A percentile compares a stretch with the other conserved stretches of the same genome.
These are phyloP conservation scores for Coreius guichenoti DNA, from an alignment of 2,797 vertebrate genomes.

Conservation along the genomic window DNA sequence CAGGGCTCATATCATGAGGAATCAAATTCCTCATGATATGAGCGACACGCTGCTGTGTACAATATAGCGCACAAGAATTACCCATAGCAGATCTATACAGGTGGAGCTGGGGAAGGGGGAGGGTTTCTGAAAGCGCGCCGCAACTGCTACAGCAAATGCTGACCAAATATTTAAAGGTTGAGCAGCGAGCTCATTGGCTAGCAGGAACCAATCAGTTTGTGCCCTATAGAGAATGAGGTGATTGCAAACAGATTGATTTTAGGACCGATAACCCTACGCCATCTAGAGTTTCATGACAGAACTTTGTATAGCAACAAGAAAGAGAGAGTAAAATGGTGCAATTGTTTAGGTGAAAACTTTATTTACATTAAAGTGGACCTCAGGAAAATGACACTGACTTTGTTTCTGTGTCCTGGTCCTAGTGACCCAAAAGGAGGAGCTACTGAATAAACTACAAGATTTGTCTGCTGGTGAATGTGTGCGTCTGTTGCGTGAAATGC, in stretches of 20 bases:
- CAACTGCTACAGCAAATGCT: too few relatives aligned
- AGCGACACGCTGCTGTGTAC: too few relatives aligned
- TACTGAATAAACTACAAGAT: conserved; percentile 71
- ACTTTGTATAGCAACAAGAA: background rate
- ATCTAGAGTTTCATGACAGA: background rate
- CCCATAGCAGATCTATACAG: too few relatives aligned
- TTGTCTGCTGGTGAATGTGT: conserved; percentile 72
- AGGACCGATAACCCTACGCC: too few relatives aligned
- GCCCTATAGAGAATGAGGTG: background rate
- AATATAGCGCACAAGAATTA: too few relatives aligned
- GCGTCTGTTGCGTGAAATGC: conserved; percentile 74
- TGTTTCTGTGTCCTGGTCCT: background rate
- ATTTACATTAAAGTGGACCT: background rate
- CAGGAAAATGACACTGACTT: background rate
- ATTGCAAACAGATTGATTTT: background rate
- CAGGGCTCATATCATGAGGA: background rate
- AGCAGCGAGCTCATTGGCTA: too few relatives aligned
- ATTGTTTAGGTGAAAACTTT: background rate
- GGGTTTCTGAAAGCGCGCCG: too few relatives aligned
- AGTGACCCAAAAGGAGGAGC: background rate
- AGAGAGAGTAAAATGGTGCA: background rate
- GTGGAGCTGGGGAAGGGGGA: too few relatives aligned
- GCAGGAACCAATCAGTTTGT: background rate
- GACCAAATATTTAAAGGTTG: too few relatives aligned
- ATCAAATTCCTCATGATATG: background rate